Evolutionary conservation across 1,140 invertebrate species (phyloP), one percentile per base, ranked within the genome.

Genomic region (Eupeodes corollae): DNA sequence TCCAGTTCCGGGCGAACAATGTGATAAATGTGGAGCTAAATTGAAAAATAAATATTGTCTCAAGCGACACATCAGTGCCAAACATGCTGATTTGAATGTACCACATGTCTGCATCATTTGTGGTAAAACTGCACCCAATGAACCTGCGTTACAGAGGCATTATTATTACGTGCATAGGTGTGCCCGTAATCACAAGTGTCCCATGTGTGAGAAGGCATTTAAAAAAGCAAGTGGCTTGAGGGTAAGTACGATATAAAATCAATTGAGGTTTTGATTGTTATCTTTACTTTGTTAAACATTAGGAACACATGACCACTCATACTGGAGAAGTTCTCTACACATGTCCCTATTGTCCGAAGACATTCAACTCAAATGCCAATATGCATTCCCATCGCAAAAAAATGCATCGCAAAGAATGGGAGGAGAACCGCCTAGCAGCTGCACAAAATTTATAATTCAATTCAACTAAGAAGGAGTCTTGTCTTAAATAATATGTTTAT

Each of bases 331-430:
- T 52, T 0, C 50, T 67, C 1, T 68, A 68, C 37, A 64, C 62
- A 50, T 68, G 65, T 31, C 62, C 62, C 10, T 66, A 63, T 42
- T 68, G 65, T 42, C 51, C 61, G 0, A 54, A 60, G 34, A 67
- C 64, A 3, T 67, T 67, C 39, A 67, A 67, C 46, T 63, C 59
- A 2, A 66, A 63, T 44, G 59, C 63, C 5, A 67, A 67, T 49
- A 67, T 67, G 64, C 64, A 67, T 48, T 60, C 61, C 5, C 64
- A 67, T 47, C 63, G 63, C 34, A 67, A 67, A 45, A 62, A 61
- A 44, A 58, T 61, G 56, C 64, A 67, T 52, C 64, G 63, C 9
- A 48, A 58, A 12, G 64, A 67, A 48, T 67, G 61, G 58, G 63
- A 66, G 37, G 54, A 18, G 16, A 41, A n/a, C 13, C 18, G 16